Evolutionary conservation across 2,113 vertebrate genomes (phyloP), one percentile per base, ranked within the genome.

Genomic region (Ailuropoda melanoleuca): DNA sequence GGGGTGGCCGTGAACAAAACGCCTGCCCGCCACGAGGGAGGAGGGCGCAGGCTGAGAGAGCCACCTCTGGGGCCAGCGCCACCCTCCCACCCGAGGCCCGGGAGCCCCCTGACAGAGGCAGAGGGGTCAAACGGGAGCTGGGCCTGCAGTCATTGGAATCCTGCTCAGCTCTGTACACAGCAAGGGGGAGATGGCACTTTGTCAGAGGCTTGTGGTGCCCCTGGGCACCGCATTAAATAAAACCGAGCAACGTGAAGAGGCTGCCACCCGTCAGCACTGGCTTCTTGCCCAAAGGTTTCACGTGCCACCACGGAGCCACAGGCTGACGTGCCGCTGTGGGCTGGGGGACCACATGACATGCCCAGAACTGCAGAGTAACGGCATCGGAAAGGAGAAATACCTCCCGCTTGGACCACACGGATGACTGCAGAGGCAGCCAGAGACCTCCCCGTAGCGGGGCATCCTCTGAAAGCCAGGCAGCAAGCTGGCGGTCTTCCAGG

Each of bases 281-380:
- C 93, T 95, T 92, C 88, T 74, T 95, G 92, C 96, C 93, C 87
- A 70, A 93, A 94, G 74, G 92, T 87, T 97, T 96, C 97, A 96
- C 24, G 18, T 87, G 80, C 92, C 75, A 74, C 26, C 19, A 1
- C 0, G 6, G 78, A 98, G 94, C 72, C 94, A 75, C 90, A 87
- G 84, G 78, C 46, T 24, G 86, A 83, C 55, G 39, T 85, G 84
- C 70, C 68, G 19, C 89, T 88, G 96, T 95, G 94, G 90, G 74
- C 50, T 0, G 0, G 68, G 68, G 68, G 84, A 88, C 62, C 96
- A 97, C 0, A 17, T 90, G 93, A 96, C 62, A 85, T 14, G 60
- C 66, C 48, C 86, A 68, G 48, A 87, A 66, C 84, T 93, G 88
- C 93, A 89, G 80, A 83, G 87, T 83, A 85, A 93, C 0, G 1